phyloP scores from a whole-genome alignment of 2,888 invertebrate genomes.

The Germaria angustata region DNA sequence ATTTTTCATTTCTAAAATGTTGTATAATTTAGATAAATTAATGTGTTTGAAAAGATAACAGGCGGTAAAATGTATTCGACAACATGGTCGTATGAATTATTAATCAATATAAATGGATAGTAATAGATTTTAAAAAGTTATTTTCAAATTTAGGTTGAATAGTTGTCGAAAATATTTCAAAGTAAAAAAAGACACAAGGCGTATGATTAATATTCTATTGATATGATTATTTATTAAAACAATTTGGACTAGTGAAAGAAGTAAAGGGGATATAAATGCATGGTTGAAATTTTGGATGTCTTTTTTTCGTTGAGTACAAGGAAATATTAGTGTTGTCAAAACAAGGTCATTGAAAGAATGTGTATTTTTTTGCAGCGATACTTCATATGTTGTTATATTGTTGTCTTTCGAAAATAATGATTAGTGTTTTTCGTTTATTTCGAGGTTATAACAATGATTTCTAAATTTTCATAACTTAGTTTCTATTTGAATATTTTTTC shows the following conservation, averaged over 20 bases:
- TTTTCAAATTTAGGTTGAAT: constrained; percentile 40
- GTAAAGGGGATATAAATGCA: too few species aligned
- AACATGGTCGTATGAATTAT: constrained; percentile 17
- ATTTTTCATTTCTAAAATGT: constrained; percentile 60
- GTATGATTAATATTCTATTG: constrained; percentile 28
- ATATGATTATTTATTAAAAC: not conserved
- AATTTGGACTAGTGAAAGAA: not conserved
- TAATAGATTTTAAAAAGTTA: constrained; percentile 20
- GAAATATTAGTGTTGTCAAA: too few species aligned
- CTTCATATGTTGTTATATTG: too few species aligned
- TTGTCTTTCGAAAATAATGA: too few species aligned
- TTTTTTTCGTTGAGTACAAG: too few species aligned
- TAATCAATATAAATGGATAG: constrained; percentile 27
- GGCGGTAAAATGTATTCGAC: constrained; percentile 44
- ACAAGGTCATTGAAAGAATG: too few species aligned
- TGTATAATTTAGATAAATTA: constrained; percentile 65
- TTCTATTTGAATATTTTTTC: too few species aligned
- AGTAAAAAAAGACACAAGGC: not conserved
- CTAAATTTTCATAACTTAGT: too few species aligned
- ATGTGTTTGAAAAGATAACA: constrained; percentile 55
- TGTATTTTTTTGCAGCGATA: too few species aligned
- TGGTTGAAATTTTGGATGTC: too few species aligned
- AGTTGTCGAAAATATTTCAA: constrained; percentile 3
- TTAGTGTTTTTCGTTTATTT: too few species aligned
- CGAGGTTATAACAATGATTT: too few species aligned